Evolutionary conservation across 2,797 vertebrate species (phyloP).

Genomic region (Melanotaenia pygmaea): DNA sequence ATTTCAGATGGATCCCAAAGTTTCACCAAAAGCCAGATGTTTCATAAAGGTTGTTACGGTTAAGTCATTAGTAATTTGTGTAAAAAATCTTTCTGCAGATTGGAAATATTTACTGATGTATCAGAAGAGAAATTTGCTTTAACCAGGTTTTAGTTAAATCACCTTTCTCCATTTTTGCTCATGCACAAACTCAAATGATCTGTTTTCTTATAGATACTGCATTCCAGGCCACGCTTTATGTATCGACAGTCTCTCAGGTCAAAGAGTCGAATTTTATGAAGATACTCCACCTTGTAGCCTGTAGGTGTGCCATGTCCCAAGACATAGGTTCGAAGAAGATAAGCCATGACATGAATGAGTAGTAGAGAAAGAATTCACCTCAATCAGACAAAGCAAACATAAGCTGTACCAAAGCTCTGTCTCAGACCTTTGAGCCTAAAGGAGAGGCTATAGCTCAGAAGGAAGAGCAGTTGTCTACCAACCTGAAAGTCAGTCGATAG

Average conservation of each 20-base stretch:
- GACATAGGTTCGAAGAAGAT: neutral
- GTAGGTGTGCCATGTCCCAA: conserved; percentile 9
- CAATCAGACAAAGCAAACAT: conserved; percentile 10
- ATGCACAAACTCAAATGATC: neutral
- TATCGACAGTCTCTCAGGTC: neutral
- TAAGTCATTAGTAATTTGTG: no score
- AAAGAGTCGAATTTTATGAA: neutral
- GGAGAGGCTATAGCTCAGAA: no score
- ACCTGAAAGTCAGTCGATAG: no score
- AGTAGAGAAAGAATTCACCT: neutral
- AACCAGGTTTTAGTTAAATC: no score
- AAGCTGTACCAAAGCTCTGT: conserved; percentile 25
- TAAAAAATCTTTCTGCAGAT: no score
- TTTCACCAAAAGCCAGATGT: no score
- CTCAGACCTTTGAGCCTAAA: conserved; percentile 41
- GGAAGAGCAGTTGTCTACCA: no score
- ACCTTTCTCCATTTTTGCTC: neutral
- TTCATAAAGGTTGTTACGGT: no score
- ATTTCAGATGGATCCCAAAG: no score
- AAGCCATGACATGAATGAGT: neutral
- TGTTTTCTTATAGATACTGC: neutral
- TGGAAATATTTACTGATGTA: no score
- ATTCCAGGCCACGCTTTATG: neutral
- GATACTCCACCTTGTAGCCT: neutral
- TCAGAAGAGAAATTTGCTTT: no score